phyloP scores from a whole-genome alignment of 2,797 vertebrate genomes.

The Epinephelus coioides region DNA sequence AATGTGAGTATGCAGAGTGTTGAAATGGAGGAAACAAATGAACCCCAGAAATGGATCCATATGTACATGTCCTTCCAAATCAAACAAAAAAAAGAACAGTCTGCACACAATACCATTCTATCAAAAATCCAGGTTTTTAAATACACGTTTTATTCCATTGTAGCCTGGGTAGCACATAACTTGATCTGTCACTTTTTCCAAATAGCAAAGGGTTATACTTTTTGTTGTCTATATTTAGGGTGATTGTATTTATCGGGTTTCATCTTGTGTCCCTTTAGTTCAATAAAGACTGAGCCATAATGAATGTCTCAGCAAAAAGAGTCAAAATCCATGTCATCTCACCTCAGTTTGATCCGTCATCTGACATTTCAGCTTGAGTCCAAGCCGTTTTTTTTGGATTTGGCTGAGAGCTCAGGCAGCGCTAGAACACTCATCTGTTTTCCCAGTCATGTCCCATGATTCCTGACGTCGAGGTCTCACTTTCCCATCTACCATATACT shows the following conservation, averaged over 20 bases:
- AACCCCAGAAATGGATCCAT: neutral
- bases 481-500: conserved; percentile 48
- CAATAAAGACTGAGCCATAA: conserved; percentile 12
- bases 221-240: neutral
- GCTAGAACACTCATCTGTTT: conserved; percentile 33
- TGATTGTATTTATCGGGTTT: neutral
- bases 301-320: neutral
- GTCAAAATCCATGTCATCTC: neutral
- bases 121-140: neutral
- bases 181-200: neutral
- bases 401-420: neutral
- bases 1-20: neutral
- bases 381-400: conserved; percentile 31
- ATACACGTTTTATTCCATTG: neutral
- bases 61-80: neutral
- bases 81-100: neutral
- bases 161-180: neutral
- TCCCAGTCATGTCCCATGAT: neutral
- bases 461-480: conserved; percentile 33
- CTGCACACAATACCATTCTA: neutral
- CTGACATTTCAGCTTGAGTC: conserved; percentile 8
- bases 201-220: neutral
- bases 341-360: neutral
- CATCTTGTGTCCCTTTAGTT: neutral
- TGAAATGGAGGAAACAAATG: neutral